Conservation (phyloP, 2,888 invertebrate species). For the Dynastes maya region DNA sequence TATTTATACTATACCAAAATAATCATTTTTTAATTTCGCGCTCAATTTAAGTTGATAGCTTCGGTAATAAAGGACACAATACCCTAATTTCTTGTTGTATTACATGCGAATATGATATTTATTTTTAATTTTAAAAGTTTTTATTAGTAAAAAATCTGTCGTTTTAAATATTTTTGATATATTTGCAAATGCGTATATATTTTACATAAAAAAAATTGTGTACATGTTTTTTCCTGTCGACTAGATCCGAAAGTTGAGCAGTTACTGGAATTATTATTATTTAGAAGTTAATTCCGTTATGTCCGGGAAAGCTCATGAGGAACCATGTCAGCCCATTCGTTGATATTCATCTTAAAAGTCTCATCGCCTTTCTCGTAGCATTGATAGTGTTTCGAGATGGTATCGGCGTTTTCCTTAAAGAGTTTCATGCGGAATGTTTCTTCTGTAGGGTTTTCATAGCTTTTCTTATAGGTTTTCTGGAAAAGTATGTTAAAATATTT, state of each 20-base stretch:
- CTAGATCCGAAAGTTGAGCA: conserved; percentile 78
- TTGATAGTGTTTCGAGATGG: conserved; percentile 89
- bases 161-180: too few relatives aligned
- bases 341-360: conserved; percentile 80
- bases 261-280: conserved; percentile 73
- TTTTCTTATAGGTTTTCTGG: conserved; percentile 65
- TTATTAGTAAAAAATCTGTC: too few relatives aligned
- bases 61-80: too few relatives aligned
- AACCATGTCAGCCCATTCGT: conserved; percentile 91
- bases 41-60: too few relatives aligned
- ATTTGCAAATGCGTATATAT: too few relatives aligned
- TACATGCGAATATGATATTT: too few relatives aligned
- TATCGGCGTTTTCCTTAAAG: conserved; percentile 89
- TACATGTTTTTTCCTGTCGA: conserved; percentile 80
- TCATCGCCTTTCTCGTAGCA: conserved; percentile 78
- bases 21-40: too few relatives aligned
- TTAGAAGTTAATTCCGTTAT: conserved; percentile 80
- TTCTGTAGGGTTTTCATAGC: conserved; percentile 80
- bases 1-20: too few relatives aligned
- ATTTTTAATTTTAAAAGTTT: too few relatives aligned
- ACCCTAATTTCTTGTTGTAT: too few relatives aligned
- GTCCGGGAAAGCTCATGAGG: conserved; percentile 83
- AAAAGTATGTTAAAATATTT: too few relatives aligned
- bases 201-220: too few relatives aligned
- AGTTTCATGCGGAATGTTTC: conserved; percentile 91